Base-by-base conservation (phyloP, 2,113 vertebrate species). In the Semicossyphus pulcher region DNA sequence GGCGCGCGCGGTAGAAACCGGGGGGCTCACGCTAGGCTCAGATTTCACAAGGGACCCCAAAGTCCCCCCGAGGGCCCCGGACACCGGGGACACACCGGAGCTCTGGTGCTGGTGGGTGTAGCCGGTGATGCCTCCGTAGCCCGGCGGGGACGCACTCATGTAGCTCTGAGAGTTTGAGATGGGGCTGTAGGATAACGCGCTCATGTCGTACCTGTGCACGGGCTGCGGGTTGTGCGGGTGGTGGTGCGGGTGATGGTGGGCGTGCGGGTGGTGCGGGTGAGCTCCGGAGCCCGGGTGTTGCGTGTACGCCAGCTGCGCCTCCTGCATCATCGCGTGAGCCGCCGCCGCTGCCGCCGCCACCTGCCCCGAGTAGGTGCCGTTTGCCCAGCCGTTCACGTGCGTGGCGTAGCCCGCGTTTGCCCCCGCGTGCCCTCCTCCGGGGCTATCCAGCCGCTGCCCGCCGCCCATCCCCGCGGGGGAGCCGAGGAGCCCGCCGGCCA, bases 341-440 rank as follows among this genome's bases (percentile, higher is more conserved):
- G 96, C 97, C 0, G 96, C 96, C 0, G 96, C 97, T 0, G 96
- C 97, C 0, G 96, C 96, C 3, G 96, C 95, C 88, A 97, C 96
- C 45, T 96, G 96, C 21, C 96, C 96, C 6, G 96, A 95, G 88
- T 97, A 98, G 8, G 96, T 89, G 37, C 97, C 96, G 93, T 97
- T 97, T 8, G 96, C 95, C 97, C 97, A 99, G 89, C 97, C 97
- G 93, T 99, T 98, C 89, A 98, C 95, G 89, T 99, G 97, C 48
- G 96, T 89, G 74, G 96, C 93, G 87, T 98, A 98, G 82, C 94
- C 91, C 71, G 90, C 91, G 4, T 94, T 93, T 8, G 94, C 62
- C 25, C 90, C 86, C 10, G 91, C 92, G 78, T 92, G 90, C 64
- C 95, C 95, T 21, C 94, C 95, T n/a, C 94, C 95, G 7, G 96